These are phyloP conservation scores for Meloe dianella DNA, from an alignment of 2,888 invertebrate species.

Conservation along the genomic window DNA sequence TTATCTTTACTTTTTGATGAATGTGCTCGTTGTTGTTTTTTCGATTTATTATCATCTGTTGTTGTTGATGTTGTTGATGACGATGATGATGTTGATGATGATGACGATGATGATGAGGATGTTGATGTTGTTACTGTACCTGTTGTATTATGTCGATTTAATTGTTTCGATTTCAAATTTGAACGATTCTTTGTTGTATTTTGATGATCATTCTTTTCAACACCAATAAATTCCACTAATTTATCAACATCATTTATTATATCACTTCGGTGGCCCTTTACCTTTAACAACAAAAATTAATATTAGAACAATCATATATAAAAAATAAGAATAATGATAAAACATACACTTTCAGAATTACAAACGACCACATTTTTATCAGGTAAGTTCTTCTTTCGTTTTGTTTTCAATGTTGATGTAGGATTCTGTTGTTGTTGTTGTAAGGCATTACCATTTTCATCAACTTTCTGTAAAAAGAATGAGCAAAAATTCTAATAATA, in stretches of 20 bases:
- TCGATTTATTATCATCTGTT: conserved; percentile 9
- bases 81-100: conserved; percentile 30
- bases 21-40: conserved; percentile 32
- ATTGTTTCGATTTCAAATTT: conserved; percentile 47
- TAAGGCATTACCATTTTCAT: conserved; percentile 83
- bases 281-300: conserved; percentile 50
- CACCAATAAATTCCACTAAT: conserved; percentile 80
- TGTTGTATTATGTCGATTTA: conserved; percentile 47
- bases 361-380: conserved; percentile 58
- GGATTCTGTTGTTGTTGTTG: conserved; percentile 50
- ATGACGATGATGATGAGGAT: too few species aligned
- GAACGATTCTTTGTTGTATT: conserved; percentile 42
- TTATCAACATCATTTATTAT: conserved; percentile 73
- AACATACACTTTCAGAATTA: conserved; percentile 59
- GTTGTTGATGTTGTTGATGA: not conserved
- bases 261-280: conserved; percentile 80
- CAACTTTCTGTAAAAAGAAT: conserved; percentile 67
- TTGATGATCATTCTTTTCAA: conserved; percentile 65
- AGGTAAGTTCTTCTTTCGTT: conserved; percentile 67
- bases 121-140: conserved; percentile 36
- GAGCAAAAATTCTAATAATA: conserved; percentile 6
- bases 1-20: conserved; percentile 51
- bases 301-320: too few species aligned
- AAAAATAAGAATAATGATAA: conserved; percentile 4
- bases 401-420: conserved; percentile 57